Conservation (phyloP, 2,888 invertebrate species). For the Ephialtes manifestator region DNA sequence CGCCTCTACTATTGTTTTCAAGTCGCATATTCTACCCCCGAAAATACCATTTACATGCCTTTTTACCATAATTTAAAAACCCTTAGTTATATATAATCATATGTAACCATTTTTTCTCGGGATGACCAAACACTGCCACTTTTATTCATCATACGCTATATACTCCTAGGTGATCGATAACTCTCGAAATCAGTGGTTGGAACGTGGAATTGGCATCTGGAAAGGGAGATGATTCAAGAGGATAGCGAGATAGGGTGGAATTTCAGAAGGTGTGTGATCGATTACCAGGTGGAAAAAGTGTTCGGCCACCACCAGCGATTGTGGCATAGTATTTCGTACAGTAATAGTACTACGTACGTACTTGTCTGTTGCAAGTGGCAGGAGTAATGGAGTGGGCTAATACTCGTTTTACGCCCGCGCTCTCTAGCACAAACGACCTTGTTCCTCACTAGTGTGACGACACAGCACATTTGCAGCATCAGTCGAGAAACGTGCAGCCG, state of each 20-base stretch:
- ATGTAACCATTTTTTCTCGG: too few relatives aligned
- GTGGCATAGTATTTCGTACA: neutral
- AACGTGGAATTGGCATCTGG: conserved; percentile 39
- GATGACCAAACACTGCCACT: neutral
- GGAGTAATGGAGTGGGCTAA: conserved; percentile 67
- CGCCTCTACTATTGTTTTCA: too few relatives aligned
- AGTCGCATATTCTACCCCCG: too few relatives aligned
- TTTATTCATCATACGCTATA: neutral
- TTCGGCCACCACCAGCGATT: conserved; percentile 7
- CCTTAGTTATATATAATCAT: too few relatives aligned
- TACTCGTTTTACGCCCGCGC: conserved; percentile 64
- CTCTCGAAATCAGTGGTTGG: conserved; percentile 12
- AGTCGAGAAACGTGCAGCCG: conserved; percentile 6
- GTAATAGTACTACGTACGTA: conserved; percentile 26
- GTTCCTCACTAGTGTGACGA: conserved; percentile 45
- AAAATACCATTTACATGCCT: too few relatives aligned
- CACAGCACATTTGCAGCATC: conserved; percentile 44
- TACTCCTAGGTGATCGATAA: conserved; percentile 13
- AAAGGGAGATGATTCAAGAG: neutral
- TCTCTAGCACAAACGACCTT: conserved; percentile 64
- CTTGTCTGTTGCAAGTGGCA: conserved; percentile 41
- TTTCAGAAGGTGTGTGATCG: conserved; percentile 32
- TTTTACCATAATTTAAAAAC: too few relatives aligned
- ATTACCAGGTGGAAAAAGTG: conserved; percentile 31
- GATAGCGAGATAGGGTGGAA: conserved; percentile 2